Conservation (phyloP, 2,113 vertebrate species). For the Leucoraja erinaceus region DNA sequence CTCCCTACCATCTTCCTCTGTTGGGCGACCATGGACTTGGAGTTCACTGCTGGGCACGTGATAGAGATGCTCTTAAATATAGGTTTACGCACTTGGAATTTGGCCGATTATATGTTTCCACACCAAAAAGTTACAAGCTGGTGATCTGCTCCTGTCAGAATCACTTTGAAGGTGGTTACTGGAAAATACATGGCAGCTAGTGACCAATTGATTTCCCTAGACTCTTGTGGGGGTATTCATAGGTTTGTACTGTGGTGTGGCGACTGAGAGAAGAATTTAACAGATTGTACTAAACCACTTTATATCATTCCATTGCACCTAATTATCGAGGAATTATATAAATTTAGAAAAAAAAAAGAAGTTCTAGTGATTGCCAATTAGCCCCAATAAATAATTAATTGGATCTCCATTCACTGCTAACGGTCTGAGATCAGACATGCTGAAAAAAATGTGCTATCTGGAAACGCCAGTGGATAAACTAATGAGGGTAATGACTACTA, state of each 20-base stretch:
- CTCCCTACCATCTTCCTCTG: background rate
- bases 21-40: background rate
- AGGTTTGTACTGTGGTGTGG: background rate
- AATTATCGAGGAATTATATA: constrained; percentile 2
- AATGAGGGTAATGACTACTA: background rate
- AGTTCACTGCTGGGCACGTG: background rate
- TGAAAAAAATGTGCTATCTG: constrained; percentile 8
- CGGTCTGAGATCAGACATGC: background rate
- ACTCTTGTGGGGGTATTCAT: background rate
- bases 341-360: background rate
- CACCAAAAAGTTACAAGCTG: background rate
- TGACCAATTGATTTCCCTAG: background rate
- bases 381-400: constrained; percentile 1
- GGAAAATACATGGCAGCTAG: background rate
- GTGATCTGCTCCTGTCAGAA: background rate
- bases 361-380: constrained; percentile 16
- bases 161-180: background rate
- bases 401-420: background rate
- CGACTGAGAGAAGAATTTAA: background rate
- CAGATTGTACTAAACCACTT: background rate
- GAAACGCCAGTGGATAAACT: constrained; percentile 15
- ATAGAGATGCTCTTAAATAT: background rate
- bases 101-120: background rate
- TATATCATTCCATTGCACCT: background rate
- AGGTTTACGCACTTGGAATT: background rate